Conservation (phyloP, 2,797 vertebrate species). For the Pangasius krempfi region DNA sequence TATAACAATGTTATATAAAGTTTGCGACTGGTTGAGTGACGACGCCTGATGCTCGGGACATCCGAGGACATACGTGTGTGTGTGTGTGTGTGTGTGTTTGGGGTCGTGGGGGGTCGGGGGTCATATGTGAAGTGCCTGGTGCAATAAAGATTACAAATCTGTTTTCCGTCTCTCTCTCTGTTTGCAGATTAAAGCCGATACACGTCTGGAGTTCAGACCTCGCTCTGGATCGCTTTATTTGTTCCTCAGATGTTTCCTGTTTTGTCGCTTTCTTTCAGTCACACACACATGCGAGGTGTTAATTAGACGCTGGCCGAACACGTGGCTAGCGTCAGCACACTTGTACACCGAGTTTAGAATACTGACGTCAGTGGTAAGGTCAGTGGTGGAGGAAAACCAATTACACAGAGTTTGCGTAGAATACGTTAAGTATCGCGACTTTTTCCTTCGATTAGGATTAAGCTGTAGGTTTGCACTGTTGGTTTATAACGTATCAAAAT, state of each 20-base stretch:
- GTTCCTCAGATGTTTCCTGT: slow-evolving; percentile 16
- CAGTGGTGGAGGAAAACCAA: background rate
- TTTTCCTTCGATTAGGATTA: background rate
- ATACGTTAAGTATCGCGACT: background rate
- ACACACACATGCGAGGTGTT: background rate
- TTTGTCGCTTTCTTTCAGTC: background rate
- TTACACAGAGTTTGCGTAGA: background rate
- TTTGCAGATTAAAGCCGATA: background rate
- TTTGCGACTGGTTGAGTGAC: background rate
- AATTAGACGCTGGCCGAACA: background rate
- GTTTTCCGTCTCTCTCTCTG: background rate
- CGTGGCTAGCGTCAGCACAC: background rate
- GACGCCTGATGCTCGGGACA: background rate
- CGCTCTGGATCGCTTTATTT: background rate
- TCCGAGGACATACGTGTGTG: background rate
- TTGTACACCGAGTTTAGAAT: background rate
- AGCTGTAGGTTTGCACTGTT: background rate
- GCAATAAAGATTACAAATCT: slow-evolving; percentile 55
- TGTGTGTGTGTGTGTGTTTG: no score
- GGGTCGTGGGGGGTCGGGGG: background rate
- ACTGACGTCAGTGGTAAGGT: background rate
- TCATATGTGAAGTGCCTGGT: slow-evolving; percentile 59
- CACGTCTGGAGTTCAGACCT: slow-evolving; percentile 2
- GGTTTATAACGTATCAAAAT: background rate
- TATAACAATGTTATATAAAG: background rate